Evolutionary conservation across 2,797 vertebrate species (phyloP).

Genomic region (Eospalax fontanierii): DNA sequence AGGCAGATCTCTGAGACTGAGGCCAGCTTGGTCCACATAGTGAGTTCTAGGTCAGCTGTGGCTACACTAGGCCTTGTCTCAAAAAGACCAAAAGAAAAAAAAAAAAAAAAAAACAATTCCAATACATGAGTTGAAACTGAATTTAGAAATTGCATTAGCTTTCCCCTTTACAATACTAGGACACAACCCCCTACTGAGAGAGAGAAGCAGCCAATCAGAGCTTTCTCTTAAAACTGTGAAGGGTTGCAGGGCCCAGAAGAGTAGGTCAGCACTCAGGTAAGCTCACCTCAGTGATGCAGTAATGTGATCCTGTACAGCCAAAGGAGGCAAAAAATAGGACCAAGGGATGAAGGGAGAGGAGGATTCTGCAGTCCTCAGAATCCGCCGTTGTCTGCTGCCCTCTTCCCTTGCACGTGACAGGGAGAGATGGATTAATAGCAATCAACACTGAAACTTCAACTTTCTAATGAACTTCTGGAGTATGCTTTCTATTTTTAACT

Average conservation of each 20-base stretch:
- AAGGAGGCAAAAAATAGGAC: rapidly evolving
- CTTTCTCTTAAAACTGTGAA: background rate
- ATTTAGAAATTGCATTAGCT: rapidly evolving
- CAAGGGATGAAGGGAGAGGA: rapidly evolving
- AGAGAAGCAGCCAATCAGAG: background rate
- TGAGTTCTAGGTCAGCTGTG: no score
- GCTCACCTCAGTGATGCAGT: rapidly evolving
- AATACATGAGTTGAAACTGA: no score
- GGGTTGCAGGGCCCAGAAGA: no score
- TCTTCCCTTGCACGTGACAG: background rate
- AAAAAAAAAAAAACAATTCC: no score
- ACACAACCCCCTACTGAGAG: background rate
- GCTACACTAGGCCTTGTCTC: no score
- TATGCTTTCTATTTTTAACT: conserved; percentile 83
- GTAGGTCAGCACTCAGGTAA: background rate
- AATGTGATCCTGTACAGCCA: background rate
- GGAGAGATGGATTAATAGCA: conserved; percentile 71
- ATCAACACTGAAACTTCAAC: conserved; percentile 79
- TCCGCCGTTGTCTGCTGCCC: background rate
- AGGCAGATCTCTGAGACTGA: no score
- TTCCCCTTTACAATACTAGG: background rate
- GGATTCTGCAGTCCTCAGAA: background rate
- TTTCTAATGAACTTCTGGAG: conserved; percentile 77
- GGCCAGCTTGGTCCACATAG: no score
- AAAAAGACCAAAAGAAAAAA: no score